Conservation (phyloP, 2,888 invertebrate species). For the Dascillus cervinus region DNA sequence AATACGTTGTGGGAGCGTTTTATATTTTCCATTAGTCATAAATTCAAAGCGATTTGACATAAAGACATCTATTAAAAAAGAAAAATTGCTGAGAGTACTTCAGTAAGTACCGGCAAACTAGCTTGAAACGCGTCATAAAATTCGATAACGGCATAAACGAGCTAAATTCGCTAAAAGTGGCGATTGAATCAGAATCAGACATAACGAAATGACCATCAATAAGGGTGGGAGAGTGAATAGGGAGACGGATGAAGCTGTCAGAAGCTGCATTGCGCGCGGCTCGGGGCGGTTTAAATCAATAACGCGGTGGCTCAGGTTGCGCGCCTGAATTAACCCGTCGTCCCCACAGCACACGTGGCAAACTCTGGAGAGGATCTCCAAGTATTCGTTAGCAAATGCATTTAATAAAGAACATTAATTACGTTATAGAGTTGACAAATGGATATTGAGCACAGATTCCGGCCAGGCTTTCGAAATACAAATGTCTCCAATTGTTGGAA, state of each 20-base stretch:
- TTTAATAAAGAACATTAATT: too few relatives aligned
- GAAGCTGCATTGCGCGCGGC: conserved; percentile 29
- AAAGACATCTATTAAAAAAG: too few relatives aligned
- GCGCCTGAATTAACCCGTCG: conserved; percentile 29
- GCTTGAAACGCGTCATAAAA: conserved; percentile 15
- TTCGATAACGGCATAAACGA: conserved; percentile 20
- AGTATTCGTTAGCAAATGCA: too few relatives aligned
- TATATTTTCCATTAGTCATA: too few relatives aligned
- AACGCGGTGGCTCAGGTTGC: conserved; percentile 28
- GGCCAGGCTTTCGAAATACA: too few relatives aligned
- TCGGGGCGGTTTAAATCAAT: conserved; percentile 31
- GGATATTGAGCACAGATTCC: too few relatives aligned
- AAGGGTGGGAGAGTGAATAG: conserved; percentile 16
- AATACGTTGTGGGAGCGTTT: too few relatives aligned
- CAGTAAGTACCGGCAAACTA: too few relatives aligned
- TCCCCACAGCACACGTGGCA: conserved; percentile 16
- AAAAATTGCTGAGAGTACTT: too few relatives aligned
- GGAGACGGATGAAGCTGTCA: conserved; percentile 28
- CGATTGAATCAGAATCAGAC: conserved; percentile 31
- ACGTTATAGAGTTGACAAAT: too few relatives aligned
- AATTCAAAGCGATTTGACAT: too few relatives aligned
- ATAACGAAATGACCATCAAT: conserved; percentile 33
- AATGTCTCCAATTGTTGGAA: too few relatives aligned
- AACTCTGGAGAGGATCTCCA: conserved; percentile 6
- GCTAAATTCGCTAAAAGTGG: conserved; percentile 21